Conservation (phyloP, 2,797 vertebrate genomes). For the Platyrinchus mystaceus region DNA sequence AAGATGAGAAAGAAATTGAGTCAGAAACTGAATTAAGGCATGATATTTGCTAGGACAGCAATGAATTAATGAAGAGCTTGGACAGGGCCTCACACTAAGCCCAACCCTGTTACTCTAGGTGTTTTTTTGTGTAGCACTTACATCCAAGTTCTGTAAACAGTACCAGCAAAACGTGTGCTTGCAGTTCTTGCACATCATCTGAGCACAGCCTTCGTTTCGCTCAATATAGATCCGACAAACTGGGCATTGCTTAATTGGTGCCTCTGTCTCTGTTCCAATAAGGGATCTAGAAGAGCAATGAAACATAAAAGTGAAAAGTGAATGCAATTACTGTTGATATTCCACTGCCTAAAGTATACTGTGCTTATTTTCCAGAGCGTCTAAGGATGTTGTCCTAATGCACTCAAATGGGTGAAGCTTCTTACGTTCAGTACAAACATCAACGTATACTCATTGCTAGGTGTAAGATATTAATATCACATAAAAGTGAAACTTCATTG, state of each 20-base stretch:
- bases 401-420: not conserved
- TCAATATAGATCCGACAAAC: constrained; percentile 93
- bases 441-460: not conserved
- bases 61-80: not conserved
- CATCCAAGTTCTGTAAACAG: constrained; percentile 94
- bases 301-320: not conserved
- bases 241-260: constrained; percentile 92
- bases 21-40: not conserved
- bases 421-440: not conserved
- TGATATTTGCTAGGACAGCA: not conserved
- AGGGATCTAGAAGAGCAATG: constrained; percentile 70
- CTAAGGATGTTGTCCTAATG: not conserved
- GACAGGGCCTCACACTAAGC: not conserved
- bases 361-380: not conserved
- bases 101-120: not conserved
- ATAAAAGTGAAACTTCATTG: not conserved
- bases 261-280: constrained; percentile 74
- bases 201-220: constrained; percentile 95
- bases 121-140: constrained; percentile 70
- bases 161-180: constrained; percentile 99
- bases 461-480: not conserved
- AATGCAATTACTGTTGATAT: not conserved
- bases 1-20: not conserved
- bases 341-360: not conserved
- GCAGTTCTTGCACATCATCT: constrained; percentile 99